A percentile compares a stretch with the other conserved stretches of the same genome.
phyloP scores from a whole-genome alignment of 64 coral and sea anemone genomes.

The Trachythela sp. region DNA sequence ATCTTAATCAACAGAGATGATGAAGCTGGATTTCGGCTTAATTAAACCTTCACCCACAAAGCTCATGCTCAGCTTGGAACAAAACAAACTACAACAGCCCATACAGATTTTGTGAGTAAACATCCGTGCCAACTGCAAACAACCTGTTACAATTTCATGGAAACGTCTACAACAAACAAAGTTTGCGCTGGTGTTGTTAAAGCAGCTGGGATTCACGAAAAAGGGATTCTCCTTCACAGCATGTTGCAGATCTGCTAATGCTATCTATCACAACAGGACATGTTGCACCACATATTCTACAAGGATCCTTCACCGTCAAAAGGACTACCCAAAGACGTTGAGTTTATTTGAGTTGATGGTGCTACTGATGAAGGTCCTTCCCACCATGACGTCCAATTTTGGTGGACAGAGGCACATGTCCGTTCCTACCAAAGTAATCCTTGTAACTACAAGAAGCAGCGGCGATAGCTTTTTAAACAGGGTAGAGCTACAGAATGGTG shows the following conservation, averaged over 20 bases:
- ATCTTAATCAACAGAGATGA: slow-evolving; percentile 17
- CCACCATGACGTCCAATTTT: background rate
- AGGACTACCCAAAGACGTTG: background rate
- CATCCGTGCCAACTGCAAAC: background rate
- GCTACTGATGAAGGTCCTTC: background rate
- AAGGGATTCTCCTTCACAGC: background rate
- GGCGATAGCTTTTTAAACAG: background rate
- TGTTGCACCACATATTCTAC: background rate
- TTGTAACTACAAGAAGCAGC: background rate
- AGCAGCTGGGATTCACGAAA: background rate
- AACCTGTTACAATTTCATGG: background rate
- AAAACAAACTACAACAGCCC: background rate
- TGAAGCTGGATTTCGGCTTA: background rate
- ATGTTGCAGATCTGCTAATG: background rate
- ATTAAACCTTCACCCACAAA: background rate
- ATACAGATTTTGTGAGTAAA: background rate
- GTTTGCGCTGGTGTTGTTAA: background rate
- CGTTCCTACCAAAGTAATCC: background rate
- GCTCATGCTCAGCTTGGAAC: background rate
- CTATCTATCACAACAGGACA: background rate
- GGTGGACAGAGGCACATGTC: background rate
- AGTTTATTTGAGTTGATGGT: background rate
- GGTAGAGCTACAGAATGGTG: background rate
- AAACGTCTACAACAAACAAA: background rate
- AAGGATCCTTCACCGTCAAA: background rate